Evolutionary conservation across 2,797 vertebrate genomes (phyloP).

Genomic region (Eptatretus atami): DNA sequence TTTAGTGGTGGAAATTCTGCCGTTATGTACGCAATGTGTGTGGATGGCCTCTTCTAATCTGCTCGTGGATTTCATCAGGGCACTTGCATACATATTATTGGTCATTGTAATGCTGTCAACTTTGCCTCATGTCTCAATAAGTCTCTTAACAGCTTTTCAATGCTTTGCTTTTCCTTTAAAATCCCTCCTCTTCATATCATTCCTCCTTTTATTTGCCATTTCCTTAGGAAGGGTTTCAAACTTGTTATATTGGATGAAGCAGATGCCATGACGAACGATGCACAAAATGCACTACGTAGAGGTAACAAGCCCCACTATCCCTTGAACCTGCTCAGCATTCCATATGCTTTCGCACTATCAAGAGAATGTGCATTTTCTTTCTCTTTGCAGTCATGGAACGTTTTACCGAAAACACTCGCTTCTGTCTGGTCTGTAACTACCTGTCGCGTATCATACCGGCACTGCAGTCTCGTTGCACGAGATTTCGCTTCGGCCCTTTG

Average conservation of each 20-base stretch:
- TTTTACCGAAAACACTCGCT: constrained; percentile 77
- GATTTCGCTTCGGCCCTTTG: constrained; percentile 72
- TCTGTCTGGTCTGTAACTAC: constrained; percentile 91
- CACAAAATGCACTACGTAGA: constrained; percentile 80
- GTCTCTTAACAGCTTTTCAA: no score
- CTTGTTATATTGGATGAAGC: constrained; percentile 91
- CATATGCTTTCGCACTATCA: neutral
- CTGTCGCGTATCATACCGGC: constrained; percentile 93
- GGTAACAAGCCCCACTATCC: constrained; percentile 22
- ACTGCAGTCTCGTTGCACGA: constrained; percentile 70
- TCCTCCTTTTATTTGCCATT: no score
- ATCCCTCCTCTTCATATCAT: no score
- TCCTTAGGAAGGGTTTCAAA: constrained; percentile 62
- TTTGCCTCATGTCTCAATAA: no score
- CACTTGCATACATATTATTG: no score
- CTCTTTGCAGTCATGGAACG: constrained; percentile 53
- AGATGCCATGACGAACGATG: constrained; percentile 95
- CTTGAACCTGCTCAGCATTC: neutral
- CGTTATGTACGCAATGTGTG: no score
- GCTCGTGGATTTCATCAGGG: no score
- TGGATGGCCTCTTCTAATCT: no score
- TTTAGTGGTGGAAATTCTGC: no score
- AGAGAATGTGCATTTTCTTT: constrained; percentile 2
- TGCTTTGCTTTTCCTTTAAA: no score
- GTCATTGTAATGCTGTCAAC: no score